Evolutionary conservation across 2,113 vertebrate species (phyloP).

Genomic region (Typhlomys cinereus): DNA sequence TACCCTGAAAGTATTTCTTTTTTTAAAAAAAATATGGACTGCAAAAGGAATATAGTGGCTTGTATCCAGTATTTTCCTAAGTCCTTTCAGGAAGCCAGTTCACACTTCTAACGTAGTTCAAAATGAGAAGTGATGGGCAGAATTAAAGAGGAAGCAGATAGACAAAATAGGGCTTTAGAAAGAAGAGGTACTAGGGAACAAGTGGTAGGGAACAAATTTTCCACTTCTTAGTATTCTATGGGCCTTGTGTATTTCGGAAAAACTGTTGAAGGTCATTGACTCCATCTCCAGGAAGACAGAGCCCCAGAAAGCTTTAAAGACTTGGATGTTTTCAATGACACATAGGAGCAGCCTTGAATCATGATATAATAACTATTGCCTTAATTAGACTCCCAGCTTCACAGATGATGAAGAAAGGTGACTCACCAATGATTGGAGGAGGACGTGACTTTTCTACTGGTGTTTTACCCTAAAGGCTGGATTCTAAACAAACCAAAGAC

Average conservation of each 20-base stretch:
- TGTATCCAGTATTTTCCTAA: neutral
- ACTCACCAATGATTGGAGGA: neutral
- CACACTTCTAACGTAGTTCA: neutral
- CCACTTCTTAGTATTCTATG: neutral
- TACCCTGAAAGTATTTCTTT: too few relatives aligned
- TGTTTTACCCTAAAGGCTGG: neutral
- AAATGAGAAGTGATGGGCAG: neutral
- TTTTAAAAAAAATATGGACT: neutral
- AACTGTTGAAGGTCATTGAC: neutral
- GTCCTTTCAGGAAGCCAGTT: neutral
- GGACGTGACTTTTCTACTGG: neutral
- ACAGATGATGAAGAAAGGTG: neutral
- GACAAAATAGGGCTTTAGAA: neutral
- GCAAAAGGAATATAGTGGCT: accelerated
- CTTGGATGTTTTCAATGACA: neutral
- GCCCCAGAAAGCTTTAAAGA: neutral
- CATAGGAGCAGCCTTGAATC: neutral
- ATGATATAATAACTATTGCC: neutral
- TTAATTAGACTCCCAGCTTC: neutral
- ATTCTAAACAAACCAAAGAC: neutral
- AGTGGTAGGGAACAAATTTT: neutral
- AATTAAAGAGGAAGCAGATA: neutral
- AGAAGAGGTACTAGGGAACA: neutral
- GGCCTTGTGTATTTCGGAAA: neutral
- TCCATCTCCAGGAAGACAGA: neutral